A percentile compares a stretch with the other conserved stretches of the same genome.
Evolutionary conservation across 2,113 vertebrate genomes (phyloP).

Genomic region (Suncus etruscus): DNA sequence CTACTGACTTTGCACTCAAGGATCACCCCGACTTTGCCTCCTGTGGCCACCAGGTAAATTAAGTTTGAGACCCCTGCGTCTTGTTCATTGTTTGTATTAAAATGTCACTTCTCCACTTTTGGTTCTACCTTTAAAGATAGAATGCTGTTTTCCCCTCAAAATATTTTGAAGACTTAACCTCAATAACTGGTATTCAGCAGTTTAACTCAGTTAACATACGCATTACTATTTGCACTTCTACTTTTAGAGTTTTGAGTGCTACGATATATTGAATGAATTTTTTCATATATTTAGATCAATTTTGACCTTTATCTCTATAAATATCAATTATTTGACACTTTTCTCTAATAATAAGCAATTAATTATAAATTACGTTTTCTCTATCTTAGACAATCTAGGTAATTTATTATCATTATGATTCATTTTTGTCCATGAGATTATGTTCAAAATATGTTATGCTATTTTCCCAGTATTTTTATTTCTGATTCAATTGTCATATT

Average conservation of each 20-base stretch:
- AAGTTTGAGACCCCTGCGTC: too few relatives aligned
- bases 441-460: not conserved
- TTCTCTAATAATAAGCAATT: not conserved
- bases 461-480: not conserved
- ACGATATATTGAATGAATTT: not conserved
- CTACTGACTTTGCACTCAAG: too few relatives aligned
- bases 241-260: not conserved
- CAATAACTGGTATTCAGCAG: not conserved
- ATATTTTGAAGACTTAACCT: constrained; percentile 30
- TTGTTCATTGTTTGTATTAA: constrained; percentile 1
- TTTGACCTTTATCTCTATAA: not conserved
- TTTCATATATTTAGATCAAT: not conserved
- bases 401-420: not conserved
- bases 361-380: not conserved
- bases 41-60: too few relatives aligned
- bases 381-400: not conserved
- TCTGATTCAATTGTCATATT: too few relatives aligned
- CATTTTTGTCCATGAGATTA: not conserved
- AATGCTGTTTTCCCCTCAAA: not conserved
- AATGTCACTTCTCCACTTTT: constrained; percentile 2
- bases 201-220: not conserved
- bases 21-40: too few relatives aligned
- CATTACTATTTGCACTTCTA: constrained; percentile 28
- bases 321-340: not conserved
- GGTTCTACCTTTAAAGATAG: constrained; percentile 4